Base-by-base conservation (phyloP, 2,797 vertebrate genomes). In the Falco concolor region DNA sequence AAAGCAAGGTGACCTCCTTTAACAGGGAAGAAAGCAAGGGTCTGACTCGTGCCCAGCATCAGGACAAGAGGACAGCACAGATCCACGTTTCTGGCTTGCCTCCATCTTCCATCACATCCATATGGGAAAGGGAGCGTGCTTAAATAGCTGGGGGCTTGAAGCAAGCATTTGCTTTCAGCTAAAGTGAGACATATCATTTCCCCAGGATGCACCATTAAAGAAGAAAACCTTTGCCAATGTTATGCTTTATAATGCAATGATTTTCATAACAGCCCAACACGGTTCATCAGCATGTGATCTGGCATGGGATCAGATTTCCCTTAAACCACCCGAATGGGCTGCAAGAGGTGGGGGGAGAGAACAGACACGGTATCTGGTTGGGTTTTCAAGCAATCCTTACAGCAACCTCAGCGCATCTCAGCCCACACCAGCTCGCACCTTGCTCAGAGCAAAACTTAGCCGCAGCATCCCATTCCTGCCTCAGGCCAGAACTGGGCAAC, bases 201-300 rank as follows among this genome's bases (percentile, higher is more conserved):
- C 67, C 74, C 80, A 93, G 83, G 87, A 94, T 28, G 74, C 83
- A 82, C 83, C 38, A 63, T 60, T 90, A 50, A 89, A 88, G 83
- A 74, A 65, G 68, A 61, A 56, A 93, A 75, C 77, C 70, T 91
- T 86, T 90, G 87, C 91, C 93, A 95, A 79, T 86, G 69, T 90
- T 96, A 82, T 82, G 89, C 77, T 94, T 96, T 44, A 49, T 56
- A 88, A 90, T 11, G 70, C 73, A 88, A 13, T 45, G 75, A 86
- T 96, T 86, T 93, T 88, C 80, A 36, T 47, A 95, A 84, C 94
- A 96, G 87, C 87, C 89, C 89, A 88, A 90, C 76, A n/a, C 38
- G 83, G 93, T 60, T 89, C 87, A 93, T 56, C 91, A 93, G 92
- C 79, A 34, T 94, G 82, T 1, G 61, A 85, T 89, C 94, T 96